A percentile compares a stretch with the other conserved stretches of the same genome.
Conservation (phyloP, 1,140 invertebrate genomes). For the Stegodyphus dumicola region DNA sequence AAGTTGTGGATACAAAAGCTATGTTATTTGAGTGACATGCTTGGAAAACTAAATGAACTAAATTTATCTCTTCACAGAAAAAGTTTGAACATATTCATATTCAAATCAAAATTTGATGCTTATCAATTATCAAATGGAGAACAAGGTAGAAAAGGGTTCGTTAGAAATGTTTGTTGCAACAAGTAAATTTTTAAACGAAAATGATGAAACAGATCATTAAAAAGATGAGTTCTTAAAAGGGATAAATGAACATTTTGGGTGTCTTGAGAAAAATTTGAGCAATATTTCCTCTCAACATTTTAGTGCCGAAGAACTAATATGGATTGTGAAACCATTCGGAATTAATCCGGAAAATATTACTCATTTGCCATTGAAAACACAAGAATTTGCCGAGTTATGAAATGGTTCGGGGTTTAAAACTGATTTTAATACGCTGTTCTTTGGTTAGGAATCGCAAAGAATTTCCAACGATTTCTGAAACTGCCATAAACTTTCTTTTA, state of each 20-base stretch:
- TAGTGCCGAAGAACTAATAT: neutral
- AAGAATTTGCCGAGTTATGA: neutral
- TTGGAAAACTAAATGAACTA: no score
- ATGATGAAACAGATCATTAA: no score
- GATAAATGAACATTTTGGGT: no score
- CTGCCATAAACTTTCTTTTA: neutral
- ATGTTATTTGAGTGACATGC: no score
- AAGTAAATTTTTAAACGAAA: no score
- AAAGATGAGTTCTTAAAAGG: no score
- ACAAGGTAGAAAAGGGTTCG: neutral
- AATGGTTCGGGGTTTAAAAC: neutral
- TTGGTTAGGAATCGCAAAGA: neutral
- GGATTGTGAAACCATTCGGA: neutral
- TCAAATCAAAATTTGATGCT: no score
- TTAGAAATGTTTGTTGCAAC: no score
- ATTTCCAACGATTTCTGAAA: neutral
- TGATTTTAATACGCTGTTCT: neutral
- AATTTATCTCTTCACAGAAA: no score
- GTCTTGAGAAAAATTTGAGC: neutral
- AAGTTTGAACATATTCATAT: no score
- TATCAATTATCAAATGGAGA: neutral
- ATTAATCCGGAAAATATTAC: neutral
- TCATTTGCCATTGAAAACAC: neutral
- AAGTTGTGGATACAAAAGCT: no score
- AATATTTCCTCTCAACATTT: conserved; percentile 11